Evolutionary conservation across 2,888 invertebrate genomes (phyloP).

Genomic region (Troides helena): DNA sequence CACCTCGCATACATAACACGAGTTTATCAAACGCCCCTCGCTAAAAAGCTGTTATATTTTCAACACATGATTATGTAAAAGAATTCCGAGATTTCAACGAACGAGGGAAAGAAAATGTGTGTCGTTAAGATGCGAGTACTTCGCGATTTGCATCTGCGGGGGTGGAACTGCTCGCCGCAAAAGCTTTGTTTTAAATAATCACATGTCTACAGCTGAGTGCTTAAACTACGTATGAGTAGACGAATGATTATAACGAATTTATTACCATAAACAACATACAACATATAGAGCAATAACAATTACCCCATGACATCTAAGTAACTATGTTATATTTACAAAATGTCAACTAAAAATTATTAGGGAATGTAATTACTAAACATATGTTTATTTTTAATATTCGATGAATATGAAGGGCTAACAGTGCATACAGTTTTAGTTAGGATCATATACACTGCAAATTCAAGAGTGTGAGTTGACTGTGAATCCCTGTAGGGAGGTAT

Average conservation of each 20-base stretch:
- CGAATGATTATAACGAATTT: neutral
- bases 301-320: neutral
- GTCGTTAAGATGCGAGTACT: slow-evolving; percentile 68
- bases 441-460: too few species aligned
- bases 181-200: slow-evolving; percentile 31
- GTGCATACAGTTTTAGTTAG: too few species aligned
- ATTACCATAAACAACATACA: neutral
- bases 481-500: too few species aligned
- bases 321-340: too few species aligned
- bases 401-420: too few species aligned
- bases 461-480: too few species aligned
- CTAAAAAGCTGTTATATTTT: slow-evolving; percentile 76
- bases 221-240: slow-evolving; percentile 8
- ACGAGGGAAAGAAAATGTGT: slow-evolving; percentile 64
- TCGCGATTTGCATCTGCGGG: slow-evolving; percentile 65
- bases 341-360: too few species aligned
- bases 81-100: slow-evolving; percentile 67
- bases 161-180: slow-evolving; percentile 29
- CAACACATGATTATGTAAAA: slow-evolving; percentile 79
- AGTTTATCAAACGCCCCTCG: slow-evolving; percentile 63
- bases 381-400: too few species aligned
- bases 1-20: slow-evolving; percentile 57
- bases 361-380: too few species aligned
- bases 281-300: neutral
- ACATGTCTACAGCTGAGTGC: slow-evolving; percentile 21